Conservation (phyloP, 2,113 vertebrate species). For the Cinclus mexicanus region DNA sequence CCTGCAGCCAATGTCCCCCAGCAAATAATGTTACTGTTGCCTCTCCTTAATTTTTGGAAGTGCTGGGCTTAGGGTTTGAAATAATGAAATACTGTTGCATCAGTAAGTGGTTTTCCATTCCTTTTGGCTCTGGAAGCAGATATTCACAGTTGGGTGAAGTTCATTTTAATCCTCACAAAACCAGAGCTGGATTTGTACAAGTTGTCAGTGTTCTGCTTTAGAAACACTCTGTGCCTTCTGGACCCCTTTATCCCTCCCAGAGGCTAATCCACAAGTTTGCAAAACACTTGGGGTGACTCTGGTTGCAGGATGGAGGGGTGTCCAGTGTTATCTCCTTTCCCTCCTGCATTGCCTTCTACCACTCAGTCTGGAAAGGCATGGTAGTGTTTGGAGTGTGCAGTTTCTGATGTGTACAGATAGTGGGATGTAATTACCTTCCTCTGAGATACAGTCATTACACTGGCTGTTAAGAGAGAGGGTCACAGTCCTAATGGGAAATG, state of each 20-base stretch:
- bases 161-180: conserved; percentile 68
- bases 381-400: not conserved
- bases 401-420: conserved; percentile 34
- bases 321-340: not conserved
- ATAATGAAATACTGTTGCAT: conserved; percentile 56
- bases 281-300: not conserved
- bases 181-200: conserved; percentile 55
- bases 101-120: conserved; percentile 58
- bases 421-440: conserved; percentile 42
- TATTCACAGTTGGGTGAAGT: conserved; percentile 65
- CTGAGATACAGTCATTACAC: conserved; percentile 9
- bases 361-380: not conserved
- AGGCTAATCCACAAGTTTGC: not conserved
- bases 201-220: conserved; percentile 54
- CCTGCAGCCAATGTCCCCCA: not conserved
- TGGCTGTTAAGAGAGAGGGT: conserved; percentile 31
- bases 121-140: conserved; percentile 47
- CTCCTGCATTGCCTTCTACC: not conserved
- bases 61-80: not conserved
- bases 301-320: not conserved
- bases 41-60: conserved; percentile 19
- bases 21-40: not conserved
- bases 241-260: conserved; percentile 37
- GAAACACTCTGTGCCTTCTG: conserved; percentile 40
- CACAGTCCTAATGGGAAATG: conserved; percentile 47